Evolutionary conservation across 2,113 vertebrate species (phyloP), one percentile per base, ranked within the genome.

Genomic region (Phalacrocorax aristotelis): DNA sequence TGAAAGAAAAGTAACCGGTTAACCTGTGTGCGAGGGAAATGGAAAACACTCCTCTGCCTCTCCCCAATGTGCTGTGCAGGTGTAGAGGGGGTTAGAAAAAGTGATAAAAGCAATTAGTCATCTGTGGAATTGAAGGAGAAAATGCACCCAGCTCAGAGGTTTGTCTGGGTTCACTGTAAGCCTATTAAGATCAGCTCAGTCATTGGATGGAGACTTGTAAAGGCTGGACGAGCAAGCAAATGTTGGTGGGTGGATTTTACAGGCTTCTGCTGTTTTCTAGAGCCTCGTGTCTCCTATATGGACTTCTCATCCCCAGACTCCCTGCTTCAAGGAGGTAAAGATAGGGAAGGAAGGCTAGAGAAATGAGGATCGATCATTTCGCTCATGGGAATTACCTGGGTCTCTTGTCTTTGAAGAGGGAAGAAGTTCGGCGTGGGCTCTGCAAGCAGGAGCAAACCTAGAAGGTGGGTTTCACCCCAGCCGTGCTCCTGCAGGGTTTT

Each of bases 1-100:
- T 92, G 77, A 95, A 93, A 64, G 68, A 83, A 55, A 91, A 93
- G 77, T 29, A 87, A 48, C 57, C 3, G 21, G 91, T 93, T 94
- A 90, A 89, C 61, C 58, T 77, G 69, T 27, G 34, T 64, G 68
- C 0, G 3, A 69, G 32, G 83, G 74, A 91, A 65, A 70, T 40
- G 54, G 93, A 22, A 70, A 87, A 58, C 68, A 9, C 64, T 57
- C 57, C 66, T 64, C 81, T 76, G 64, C 42, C 61, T 83, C 66
- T 97, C 49, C 44, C 42, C 76, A 75, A 0, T 40, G 51, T 85
- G 72, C 71, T 89, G 40, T 19, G 78, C 70, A 81, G 85, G 72
- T 79, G 80, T 14, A n/a, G 46, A 61, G 64, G 34, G 57, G 40
- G 44, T 90, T 15, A 40, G 61, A 26, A 84, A 60, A 90, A 68